Evolutionary conservation across 2,888 invertebrate genomes (phyloP), one percentile per base, ranked within the genome.

Genomic region (Ichneumoninae sp.): DNA sequence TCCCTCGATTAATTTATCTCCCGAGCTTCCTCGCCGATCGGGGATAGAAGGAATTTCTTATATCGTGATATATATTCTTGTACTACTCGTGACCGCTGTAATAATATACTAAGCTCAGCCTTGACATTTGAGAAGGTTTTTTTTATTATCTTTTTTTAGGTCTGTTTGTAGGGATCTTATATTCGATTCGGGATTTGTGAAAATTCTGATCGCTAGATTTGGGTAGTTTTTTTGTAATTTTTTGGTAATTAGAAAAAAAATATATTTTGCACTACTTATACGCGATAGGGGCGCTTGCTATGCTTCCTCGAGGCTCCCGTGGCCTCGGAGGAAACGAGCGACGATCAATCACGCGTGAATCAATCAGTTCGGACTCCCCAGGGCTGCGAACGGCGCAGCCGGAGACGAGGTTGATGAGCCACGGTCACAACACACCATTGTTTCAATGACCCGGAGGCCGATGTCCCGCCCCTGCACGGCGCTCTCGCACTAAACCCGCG

Each of bases 361-460:
- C 89, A 88, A 90, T 90, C 89, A 81, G 73, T 79, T 26, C n/a
- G 73, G 71, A 80, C 60, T 52, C 76, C 76, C 80, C 76, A 71
- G 22, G 60, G 71, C 60, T 54, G 66, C 57, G 44, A 44, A 60
- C 47, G 19, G 52, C 36, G 57, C 73, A 68, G n/a, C 47, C 68
- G 73, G 44, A 80, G 70, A 86, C 82, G 83, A 86, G 88, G 84
- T 88, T 88, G 89, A 91, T 90, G 91, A 91, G 91, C 88, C 86
- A 85, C 85, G 91, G 89, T 89, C 89, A 89, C 85, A 90, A 91
- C 89, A 91, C 87, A 57, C 54, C 87, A 90, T 90, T 91, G 90
- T 91, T 91, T 91, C 90, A 91, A 89, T 91, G 90, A 90, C 90
- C 90, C 86, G 54, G 47, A 33, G 74, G 57, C 71, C 70, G 68